phyloP scores from a whole-genome alignment of 2,113 vertebrate species.

The Colius striatus region DNA sequence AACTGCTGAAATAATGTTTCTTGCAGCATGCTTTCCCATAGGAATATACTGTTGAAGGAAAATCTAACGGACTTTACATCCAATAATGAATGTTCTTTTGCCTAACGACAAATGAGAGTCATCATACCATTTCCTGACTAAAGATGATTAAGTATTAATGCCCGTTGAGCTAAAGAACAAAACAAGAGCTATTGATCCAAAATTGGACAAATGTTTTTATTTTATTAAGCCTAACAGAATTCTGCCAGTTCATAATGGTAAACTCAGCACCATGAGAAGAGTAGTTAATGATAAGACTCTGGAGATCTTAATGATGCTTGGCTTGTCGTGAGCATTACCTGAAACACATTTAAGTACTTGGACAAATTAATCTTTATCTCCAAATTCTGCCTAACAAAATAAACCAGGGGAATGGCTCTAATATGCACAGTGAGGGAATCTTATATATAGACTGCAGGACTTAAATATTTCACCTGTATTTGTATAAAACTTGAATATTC shows the following conservation, averaged over 20 bases:
- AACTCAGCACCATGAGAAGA: constrained; percentile 13
- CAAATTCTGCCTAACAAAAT: constrained; percentile 30
- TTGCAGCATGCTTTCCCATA: neutral
- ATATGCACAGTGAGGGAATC: neutral
- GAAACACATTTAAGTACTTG: neutral
- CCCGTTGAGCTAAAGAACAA: neutral
- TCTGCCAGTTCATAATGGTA: neutral
- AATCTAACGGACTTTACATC: neutral
- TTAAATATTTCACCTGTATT: neutral
- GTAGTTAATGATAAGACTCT: constrained; percentile 35
- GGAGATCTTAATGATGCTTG: constrained; percentile 47
- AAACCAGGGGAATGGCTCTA: constrained; percentile 1
- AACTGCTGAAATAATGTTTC: constrained; percentile 59
- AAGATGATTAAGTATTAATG: constrained; percentile 64
- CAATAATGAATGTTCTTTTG: constrained; percentile 42
- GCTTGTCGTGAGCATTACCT: constrained; percentile 33
- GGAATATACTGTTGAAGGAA: constrained; percentile 29
- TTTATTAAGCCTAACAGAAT: neutral
- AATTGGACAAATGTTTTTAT: constrained; percentile 12
- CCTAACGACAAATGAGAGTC: constrained; percentile 21
- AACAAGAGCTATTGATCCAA: constrained; percentile 39
- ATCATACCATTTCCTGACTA: neutral
- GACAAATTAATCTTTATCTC: constrained; percentile 54
- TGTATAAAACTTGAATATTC: neutral
- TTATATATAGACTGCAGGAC: neutral